Conservation (phyloP, 2,888 invertebrate species). For the Leucania comma region DNA sequence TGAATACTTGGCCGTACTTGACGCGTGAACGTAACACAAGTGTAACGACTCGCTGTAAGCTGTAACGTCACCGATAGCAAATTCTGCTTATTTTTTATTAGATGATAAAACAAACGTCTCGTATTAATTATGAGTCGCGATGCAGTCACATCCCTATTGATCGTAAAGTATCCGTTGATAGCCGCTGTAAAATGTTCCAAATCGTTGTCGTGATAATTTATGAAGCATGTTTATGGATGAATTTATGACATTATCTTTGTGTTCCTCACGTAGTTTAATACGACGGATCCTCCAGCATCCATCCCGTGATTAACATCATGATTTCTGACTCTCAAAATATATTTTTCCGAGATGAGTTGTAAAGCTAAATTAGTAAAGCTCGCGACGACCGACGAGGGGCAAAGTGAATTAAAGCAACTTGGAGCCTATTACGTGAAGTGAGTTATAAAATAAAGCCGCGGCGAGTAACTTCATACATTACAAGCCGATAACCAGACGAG, state of each 20-base stretch:
- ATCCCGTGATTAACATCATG: constrained; percentile 59
- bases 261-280: constrained; percentile 62
- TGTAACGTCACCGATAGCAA: constrained; percentile 78
- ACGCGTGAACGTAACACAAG: constrained; percentile 73
- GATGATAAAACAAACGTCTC: constrained; percentile 90
- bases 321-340: constrained; percentile 49
- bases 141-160: constrained; percentile 86
- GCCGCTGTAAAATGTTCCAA: constrained; percentile 89
- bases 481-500: constrained; percentile 91
- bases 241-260: constrained; percentile 85
- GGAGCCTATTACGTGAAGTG: constrained; percentile 89
- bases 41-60: constrained; percentile 78
- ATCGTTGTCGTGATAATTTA: constrained; percentile 90
- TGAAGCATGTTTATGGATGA: constrained; percentile 89
- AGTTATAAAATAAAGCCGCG: constrained; percentile 90
- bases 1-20: constrained; percentile 79
- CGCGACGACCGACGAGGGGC: constrained; percentile 74
- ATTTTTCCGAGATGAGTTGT: constrained; percentile 67
- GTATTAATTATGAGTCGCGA: constrained; percentile 88
- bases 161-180: constrained; percentile 89
- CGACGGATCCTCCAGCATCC: constrained; percentile 54
- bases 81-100: constrained; percentile 87
- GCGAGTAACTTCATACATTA: constrained; percentile 90
- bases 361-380: constrained; percentile 80
- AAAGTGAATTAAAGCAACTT: constrained; percentile 87